A percentile compares a stretch with the other conserved stretches of the same genome.
Conservation (phyloP, 2,113 vertebrate species). For the Machaerirhynchus nigripectus region DNA sequence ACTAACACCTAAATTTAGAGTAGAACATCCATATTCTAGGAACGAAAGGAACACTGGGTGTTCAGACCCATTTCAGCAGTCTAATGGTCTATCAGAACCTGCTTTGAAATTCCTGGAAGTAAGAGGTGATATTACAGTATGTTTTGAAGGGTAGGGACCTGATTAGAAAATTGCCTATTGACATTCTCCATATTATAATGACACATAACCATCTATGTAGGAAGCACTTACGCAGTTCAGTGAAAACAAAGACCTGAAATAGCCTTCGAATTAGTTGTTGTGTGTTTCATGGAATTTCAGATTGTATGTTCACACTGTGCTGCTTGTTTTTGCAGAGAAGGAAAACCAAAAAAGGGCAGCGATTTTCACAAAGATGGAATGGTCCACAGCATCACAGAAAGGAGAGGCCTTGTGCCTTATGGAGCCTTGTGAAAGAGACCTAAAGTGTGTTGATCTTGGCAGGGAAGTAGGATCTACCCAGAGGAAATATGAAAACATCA, state of each 20-base stretch:
- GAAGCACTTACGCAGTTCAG: not conserved
- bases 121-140: not conserved
- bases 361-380: not conserved
- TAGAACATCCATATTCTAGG: not conserved
- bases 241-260: not conserved
- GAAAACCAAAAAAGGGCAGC: not conserved
- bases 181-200: not conserved
- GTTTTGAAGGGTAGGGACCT: not conserved
- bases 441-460: not conserved
- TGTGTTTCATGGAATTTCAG: not conserved
- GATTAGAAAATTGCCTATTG: not conserved
- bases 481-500: not conserved
- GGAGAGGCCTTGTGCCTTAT: not conserved
- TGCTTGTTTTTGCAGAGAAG: not conserved
- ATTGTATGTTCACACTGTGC: not conserved
- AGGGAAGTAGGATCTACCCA: accelerated
- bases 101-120: not conserved
- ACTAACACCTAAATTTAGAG: not conserved
- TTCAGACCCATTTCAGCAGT: not conserved
- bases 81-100: not conserved
- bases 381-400: not conserved
- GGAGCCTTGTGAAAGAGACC: not conserved
- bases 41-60: not conserved
- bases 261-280: not conserved
- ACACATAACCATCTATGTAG: not conserved